Evolutionary conservation across 2,888 invertebrate genomes (phyloP).

Genomic region (Timema podura): DNA sequence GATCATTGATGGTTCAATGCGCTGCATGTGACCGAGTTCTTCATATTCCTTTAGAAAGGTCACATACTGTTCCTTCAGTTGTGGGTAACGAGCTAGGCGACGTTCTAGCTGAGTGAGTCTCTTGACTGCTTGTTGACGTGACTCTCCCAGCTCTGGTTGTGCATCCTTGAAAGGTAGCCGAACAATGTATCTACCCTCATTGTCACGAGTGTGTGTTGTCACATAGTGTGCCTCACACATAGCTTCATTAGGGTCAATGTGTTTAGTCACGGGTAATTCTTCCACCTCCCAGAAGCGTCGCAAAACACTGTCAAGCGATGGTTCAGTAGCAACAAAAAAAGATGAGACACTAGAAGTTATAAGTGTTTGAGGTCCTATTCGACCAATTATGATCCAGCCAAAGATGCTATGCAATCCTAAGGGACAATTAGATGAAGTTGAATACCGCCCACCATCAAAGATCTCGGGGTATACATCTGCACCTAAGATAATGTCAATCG

Average conservation of each 20-base stretch:
- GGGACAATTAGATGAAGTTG: neutral
- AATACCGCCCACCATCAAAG: constrained; percentile 10
- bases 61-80: neutral
- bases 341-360: neutral
- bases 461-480: neutral
- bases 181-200: neutral
- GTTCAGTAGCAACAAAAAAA: constrained; percentile 3
- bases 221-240: neutral
- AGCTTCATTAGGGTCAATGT: neutral
- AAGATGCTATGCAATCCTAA: neutral
- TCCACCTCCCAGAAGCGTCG: neutral
- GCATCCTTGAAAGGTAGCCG: neutral
- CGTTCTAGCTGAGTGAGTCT: neutral
- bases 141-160: neutral
- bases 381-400: neutral
- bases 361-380: no score
- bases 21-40: neutral
- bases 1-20: neutral
- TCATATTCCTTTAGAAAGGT: neutral
- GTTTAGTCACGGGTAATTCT: neutral
- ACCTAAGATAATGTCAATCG: neutral
- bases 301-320: neutral
- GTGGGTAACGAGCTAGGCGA: neutral
- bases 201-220: neutral
- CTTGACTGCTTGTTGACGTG: neutral